Conservation (phyloP, 2,888 invertebrate genomes). For the Zygogramma bicolorata region DNA sequence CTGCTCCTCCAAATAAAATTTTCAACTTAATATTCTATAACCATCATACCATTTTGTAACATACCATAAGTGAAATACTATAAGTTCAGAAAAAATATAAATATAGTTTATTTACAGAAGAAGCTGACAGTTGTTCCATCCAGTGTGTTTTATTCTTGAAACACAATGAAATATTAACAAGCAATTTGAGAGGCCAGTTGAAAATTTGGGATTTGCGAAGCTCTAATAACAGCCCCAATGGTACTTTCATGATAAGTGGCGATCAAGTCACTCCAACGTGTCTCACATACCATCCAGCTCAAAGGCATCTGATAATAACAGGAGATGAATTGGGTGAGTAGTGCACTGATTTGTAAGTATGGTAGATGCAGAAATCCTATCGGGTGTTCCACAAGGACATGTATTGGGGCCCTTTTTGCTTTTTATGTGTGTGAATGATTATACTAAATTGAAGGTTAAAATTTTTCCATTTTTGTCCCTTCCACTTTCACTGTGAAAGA, state of each 20-base stretch:
- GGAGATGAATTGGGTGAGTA: conserved; percentile 82
- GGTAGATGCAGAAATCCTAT: no score
- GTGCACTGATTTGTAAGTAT: no score
- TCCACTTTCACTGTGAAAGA: no score
- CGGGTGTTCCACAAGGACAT: no score
- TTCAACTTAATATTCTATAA: no score
- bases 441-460: no score
- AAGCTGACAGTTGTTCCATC: conserved; percentile 86
- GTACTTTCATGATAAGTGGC: conserved; percentile 80
- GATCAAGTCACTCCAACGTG: conserved; percentile 82
- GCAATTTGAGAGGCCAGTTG: conserved; percentile 90
- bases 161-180: conserved; percentile 81
- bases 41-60: no score
- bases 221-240: conserved; percentile 73
- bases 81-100: no score
- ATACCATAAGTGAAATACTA: background rate
- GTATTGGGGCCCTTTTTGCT: no score
- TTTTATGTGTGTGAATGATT: no score
- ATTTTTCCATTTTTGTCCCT: no score
- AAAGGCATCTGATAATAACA: conserved; percentile 84
- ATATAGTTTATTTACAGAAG: conserved; percentile 69
- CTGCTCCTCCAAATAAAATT: no score
- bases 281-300: conserved; percentile 87
- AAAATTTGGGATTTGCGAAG: conserved; percentile 89
- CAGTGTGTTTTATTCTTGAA: conserved; percentile 82